Percentiles rank a stretch among this genome's conserved stretches.
phyloP scores from a whole-genome alignment of 2,797 vertebrate species.

The Chiloscyllium punctatum region DNA sequence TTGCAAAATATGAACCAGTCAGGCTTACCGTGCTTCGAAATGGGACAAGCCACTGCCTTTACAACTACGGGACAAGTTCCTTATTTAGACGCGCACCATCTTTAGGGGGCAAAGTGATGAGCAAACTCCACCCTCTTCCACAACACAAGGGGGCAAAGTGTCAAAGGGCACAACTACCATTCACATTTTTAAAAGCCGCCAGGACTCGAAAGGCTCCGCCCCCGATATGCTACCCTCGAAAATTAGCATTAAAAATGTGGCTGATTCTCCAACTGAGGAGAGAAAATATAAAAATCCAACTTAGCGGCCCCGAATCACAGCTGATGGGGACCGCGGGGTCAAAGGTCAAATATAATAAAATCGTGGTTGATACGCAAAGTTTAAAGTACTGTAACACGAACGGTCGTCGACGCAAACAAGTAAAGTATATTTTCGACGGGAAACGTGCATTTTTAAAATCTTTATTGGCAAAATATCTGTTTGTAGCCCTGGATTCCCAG shows the following conservation, averaged over 20 bases:
- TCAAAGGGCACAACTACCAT: not conserved
- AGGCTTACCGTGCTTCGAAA: not conserved
- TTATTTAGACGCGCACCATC: slow-evolving; percentile 32
- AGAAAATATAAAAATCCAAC: not conserved
- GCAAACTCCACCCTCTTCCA: not conserved
- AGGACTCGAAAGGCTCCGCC: not conserved
- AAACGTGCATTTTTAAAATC: not conserved
- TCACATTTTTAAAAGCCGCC: not conserved
- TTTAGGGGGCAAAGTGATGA: not conserved
- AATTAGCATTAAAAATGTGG: not conserved
- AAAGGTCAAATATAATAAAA: not conserved
- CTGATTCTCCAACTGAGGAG: not conserved
- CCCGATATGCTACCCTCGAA: too few species aligned
- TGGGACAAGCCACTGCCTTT: too few species aligned
- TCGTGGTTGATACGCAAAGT: too few species aligned
- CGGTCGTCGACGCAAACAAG: not conserved
- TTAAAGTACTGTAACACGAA: not conserved
- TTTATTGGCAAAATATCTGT: not conserved
- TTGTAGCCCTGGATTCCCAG: not conserved
- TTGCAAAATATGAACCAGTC: not conserved
- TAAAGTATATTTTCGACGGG: not conserved
- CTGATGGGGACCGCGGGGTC: not conserved
- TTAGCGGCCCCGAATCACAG: not conserved
- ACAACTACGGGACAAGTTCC: not conserved
- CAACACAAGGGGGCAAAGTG: slow-evolving; percentile 12